Evolutionary conservation across 2,113 vertebrate species (phyloP).

Genomic region (Rhegmatorhina hoffmannsi): DNA sequence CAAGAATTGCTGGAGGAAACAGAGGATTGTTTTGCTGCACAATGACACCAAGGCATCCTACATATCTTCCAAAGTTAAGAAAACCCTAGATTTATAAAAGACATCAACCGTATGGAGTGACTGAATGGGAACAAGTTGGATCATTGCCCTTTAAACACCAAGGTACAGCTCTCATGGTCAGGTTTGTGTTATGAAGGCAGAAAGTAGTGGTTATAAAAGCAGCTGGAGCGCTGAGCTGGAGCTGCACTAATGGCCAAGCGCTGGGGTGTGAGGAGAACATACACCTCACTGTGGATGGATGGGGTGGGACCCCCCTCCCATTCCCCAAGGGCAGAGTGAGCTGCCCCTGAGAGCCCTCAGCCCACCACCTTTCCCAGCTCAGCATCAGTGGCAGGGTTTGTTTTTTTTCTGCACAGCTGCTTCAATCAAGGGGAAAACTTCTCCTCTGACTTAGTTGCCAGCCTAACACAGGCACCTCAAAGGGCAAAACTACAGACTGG

Average conservation of each 20-base stretch:
- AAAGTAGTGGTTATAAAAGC: not conserved
- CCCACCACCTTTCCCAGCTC: not conserved
- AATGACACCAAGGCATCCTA: not conserved
- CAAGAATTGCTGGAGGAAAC: not conserved
- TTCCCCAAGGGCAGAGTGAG: not conserved
- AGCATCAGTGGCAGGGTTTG: not conserved
- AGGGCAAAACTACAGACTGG: not conserved
- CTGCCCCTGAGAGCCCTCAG: not conserved
- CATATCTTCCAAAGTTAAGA: not conserved
- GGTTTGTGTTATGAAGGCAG: not conserved
- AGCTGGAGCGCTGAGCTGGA: not conserved
- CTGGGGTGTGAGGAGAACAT: not conserved
- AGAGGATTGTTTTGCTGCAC: not conserved
- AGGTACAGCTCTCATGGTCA: not conserved
- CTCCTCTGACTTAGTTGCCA: not conserved
- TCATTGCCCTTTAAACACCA: not conserved
- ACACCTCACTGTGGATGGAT: not conserved
- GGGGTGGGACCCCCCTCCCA: not conserved
- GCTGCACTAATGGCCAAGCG: accelerated
- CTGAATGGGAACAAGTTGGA: not conserved
- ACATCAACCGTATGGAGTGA: not conserved
- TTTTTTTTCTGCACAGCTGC: not conserved
- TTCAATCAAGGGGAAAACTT: not conserved
- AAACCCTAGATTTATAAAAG: not conserved
- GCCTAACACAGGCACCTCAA: not conserved